Evolutionary conservation across 2,888 invertebrate species (phyloP).

Genomic region (Chironomus riparius): DNA sequence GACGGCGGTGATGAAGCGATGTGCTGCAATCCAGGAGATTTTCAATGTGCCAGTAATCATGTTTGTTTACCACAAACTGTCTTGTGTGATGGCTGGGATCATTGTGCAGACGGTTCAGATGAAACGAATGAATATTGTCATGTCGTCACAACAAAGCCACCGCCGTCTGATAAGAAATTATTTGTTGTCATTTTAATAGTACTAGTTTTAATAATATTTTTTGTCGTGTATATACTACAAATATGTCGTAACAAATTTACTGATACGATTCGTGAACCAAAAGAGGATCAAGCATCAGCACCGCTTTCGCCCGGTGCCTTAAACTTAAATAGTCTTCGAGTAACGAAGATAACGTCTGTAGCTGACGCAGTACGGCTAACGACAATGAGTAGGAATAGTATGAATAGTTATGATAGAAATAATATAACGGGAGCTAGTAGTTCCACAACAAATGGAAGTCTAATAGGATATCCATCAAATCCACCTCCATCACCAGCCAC

Average conservation of each 20-base stretch:
- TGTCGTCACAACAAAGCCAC: constrained; percentile 41
- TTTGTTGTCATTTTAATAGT: constrained; percentile 50
- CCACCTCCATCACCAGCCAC: constrained; percentile 87
- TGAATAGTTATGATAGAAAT: constrained; percentile 59
- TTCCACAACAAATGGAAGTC: constrained; percentile 42
- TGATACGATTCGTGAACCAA: constrained; percentile 45
- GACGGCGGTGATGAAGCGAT: constrained; percentile 60
- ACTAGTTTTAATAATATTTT: constrained; percentile 47
- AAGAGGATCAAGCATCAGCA: constrained; percentile 57
- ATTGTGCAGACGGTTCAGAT: constrained; percentile 75
- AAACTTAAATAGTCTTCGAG: constrained; percentile 35
- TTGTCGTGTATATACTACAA: constrained; percentile 46
- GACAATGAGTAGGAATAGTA: constrained; percentile 51
- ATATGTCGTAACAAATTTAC: constrained; percentile 47
- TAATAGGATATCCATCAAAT: constrained; percentile 68
- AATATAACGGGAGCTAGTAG: constrained; percentile 54
- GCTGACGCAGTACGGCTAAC: constrained; percentile 55
- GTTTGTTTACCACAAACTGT: constrained; percentile 59
- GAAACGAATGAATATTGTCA: constrained; percentile 58
- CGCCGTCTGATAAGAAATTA: constrained; percentile 45
- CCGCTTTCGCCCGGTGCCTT: constrained; percentile 49
- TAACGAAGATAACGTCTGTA: constrained; percentile 43
- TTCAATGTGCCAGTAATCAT: constrained; percentile 63
- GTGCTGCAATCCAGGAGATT: constrained; percentile 56
- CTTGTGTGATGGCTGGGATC: constrained; percentile 66